A percentile compares a stretch with the other conserved stretches of the same genome.
Conservation (phyloP, 2,888 invertebrate genomes). For the Eulithis testata region DNA sequence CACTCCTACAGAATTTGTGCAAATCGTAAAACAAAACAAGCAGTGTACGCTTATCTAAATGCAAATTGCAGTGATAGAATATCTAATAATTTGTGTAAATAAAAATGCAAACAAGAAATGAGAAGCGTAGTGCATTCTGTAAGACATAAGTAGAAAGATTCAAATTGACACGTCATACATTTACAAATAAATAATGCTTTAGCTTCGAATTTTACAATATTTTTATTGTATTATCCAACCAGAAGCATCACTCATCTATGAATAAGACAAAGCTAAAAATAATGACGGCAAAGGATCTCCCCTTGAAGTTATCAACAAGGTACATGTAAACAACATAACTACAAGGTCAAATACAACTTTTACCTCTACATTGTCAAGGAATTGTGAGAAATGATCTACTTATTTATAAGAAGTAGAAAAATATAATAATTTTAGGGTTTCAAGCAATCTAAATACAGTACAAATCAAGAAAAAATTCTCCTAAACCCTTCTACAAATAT, state of each 20-base stretch:
- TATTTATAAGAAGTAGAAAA: slow-evolving; percentile 18
- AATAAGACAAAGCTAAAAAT: slow-evolving; percentile 19
- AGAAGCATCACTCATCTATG: slow-evolving; percentile 21
- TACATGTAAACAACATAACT: slow-evolving; percentile 24
- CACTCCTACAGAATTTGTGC: slow-evolving; percentile 73
- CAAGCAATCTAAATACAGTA: slow-evolving; percentile 28
- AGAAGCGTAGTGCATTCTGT: slow-evolving; percentile 63
- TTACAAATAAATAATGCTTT: slow-evolving; percentile 8
- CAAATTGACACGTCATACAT: slow-evolving; percentile 20
- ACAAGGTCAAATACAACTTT: slow-evolving; percentile 32
- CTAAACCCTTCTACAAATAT: slow-evolving; percentile 48
- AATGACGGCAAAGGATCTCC: slow-evolving; percentile 40
- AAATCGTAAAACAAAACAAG: slow-evolving; percentile 65
- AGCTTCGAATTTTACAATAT: background rate
- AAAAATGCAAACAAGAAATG: slow-evolving; percentile 52
- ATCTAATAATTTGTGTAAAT: slow-evolving; percentile 40
- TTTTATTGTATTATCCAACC: slow-evolving; percentile 5
- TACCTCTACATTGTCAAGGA: slow-evolving; percentile 25
- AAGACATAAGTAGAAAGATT: slow-evolving; percentile 20
- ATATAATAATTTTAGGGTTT: slow-evolving; percentile 17
- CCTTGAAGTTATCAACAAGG: slow-evolving; percentile 41
- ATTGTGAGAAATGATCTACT: slow-evolving; percentile 9
- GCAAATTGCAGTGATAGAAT: slow-evolving; percentile 25
- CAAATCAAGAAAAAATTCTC: slow-evolving; percentile 42
- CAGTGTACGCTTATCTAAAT: slow-evolving; percentile 44